Evolutionary conservation across 2,888 invertebrate genomes (phyloP), one percentile per base, ranked within the genome.

Genomic region (Drosophila siamana): DNA sequence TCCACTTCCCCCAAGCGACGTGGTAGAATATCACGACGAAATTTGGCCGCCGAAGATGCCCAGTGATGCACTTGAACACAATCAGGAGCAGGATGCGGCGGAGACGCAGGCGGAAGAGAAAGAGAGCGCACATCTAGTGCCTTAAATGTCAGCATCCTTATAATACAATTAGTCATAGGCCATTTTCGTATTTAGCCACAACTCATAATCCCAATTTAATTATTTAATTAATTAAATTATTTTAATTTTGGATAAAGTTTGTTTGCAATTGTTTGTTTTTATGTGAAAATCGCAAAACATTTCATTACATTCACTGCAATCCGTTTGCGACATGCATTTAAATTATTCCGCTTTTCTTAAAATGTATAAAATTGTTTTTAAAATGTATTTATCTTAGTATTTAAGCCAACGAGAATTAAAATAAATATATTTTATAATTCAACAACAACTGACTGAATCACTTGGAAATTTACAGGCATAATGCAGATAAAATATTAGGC

Each of bases 1-100:
- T 1, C 15, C 7, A 9, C 4, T n/a, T 4, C n/a, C 41, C 7
- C 26, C 47, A 3, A 61, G 15, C 4, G 63, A 68, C 22, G 59
- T 61, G 11, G 7, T 81, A 9, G 69, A 73, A n/a, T 86, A 84
- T 46, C 73, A 67, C 9, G 84, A 84, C 36, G 77, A 87, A 13
- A 30, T 62, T 9, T 41, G 40, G 19, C 15, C 51, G 11, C 44
- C 33, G 4, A n/a, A 43, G 44, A 22, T 33, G 40, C 13, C 40
- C 43, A 43, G 60, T 44, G 55, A 56, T 38, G 13, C n/a, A 16
- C 40, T 28, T 4, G n/a, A 22, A 5, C 4, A 38, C 3, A 15
- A 11, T 15, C 15, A 38, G 36, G 38, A 40, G 8, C 7, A 26
- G 40, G 40, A 19, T n/a, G n/a, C n/a, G n/a, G n/a, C n/a, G 11